These are phyloP conservation scores for Druon quercuslanigerum DNA, from an alignment of 1,140 invertebrate genomes.

Conservation along the genomic window DNA sequence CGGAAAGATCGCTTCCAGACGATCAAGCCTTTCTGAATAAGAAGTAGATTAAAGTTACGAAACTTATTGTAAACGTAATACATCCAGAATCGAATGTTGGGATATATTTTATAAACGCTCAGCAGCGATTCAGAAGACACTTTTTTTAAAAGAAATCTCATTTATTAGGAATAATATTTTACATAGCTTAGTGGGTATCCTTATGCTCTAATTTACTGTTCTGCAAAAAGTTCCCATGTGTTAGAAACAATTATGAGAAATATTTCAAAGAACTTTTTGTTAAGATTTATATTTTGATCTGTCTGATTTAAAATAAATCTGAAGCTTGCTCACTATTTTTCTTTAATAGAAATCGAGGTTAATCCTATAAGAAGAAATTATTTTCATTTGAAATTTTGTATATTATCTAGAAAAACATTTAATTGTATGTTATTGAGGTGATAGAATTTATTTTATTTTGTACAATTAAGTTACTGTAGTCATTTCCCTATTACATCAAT, in stretches of 20 bases:
- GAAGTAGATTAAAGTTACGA: not conserved
- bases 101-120: slow-evolving; percentile 18
- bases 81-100: slow-evolving; percentile 29
- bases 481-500: no score
- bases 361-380: no score
- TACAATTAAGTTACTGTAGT: no score
- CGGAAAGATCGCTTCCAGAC: slow-evolving; percentile 53
- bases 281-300: no score
- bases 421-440: no score
- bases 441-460: no score
- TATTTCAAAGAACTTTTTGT: no score
- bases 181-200: not conserved
- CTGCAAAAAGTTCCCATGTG: not conserved
- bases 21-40: slow-evolving; percentile 35
- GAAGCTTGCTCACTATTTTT: no score
- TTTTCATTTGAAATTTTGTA: no score
- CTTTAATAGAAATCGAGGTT: no score
- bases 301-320: no score
- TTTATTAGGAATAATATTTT: not conserved
- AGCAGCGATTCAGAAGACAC: not conserved
- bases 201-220: not conserved
- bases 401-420: no score
- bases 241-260: not conserved
- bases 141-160: not conserved
- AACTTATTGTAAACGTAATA: not conserved